Evolutionary conservation across 1,140 invertebrate species (phyloP).

Genomic region (Dendroctonus ponderosae): DNA sequence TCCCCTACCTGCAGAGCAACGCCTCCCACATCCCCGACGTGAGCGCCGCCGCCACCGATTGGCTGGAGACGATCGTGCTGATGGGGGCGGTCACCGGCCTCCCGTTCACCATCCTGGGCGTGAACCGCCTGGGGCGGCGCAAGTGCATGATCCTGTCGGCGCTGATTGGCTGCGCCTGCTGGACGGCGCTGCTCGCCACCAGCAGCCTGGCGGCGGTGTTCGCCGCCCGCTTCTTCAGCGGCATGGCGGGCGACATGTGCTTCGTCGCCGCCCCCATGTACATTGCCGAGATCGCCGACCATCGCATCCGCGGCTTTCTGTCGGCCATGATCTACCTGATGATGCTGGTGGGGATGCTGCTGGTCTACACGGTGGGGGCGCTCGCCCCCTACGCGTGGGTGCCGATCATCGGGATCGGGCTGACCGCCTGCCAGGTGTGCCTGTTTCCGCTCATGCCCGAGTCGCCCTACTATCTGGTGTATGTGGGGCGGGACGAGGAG

Average conservation of each 20-base stretch:
- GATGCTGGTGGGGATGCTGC: slow-evolving; percentile 39
- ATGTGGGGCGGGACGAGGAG: slow-evolving; percentile 48
- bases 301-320: slow-evolving; percentile 42
- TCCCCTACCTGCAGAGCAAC: slow-evolving; percentile 51
- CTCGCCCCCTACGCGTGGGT: slow-evolving; percentile 34
- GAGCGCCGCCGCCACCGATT: slow-evolving; percentile 51
- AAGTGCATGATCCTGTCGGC: slow-evolving; percentile 52
- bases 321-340: slow-evolving; percentile 41
- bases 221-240: slow-evolving; percentile 51
- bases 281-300: slow-evolving; percentile 46
- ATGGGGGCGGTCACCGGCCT: slow-evolving; percentile 62
- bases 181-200: slow-evolving; percentile 56
- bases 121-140: slow-evolving; percentile 64
- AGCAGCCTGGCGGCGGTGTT: slow-evolving; percentile 51
- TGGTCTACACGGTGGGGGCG: slow-evolving; percentile 40
- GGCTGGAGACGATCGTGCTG: slow-evolving; percentile 61
- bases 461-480: slow-evolving; percentile 42
- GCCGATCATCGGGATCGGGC: slow-evolving; percentile 38
- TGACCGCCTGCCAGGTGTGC: slow-evolving; percentile 28
- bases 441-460: slow-evolving; percentile 43
- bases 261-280: slow-evolving; percentile 47
- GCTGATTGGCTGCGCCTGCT: slow-evolving; percentile 60
- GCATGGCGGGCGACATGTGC: slow-evolving; percentile 42
- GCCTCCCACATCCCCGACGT: slow-evolving; percentile 39
- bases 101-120: slow-evolving; percentile 51